Evolutionary conservation across 2,113 vertebrate species (phyloP).

Genomic region (Taurulus bubalis): DNA sequence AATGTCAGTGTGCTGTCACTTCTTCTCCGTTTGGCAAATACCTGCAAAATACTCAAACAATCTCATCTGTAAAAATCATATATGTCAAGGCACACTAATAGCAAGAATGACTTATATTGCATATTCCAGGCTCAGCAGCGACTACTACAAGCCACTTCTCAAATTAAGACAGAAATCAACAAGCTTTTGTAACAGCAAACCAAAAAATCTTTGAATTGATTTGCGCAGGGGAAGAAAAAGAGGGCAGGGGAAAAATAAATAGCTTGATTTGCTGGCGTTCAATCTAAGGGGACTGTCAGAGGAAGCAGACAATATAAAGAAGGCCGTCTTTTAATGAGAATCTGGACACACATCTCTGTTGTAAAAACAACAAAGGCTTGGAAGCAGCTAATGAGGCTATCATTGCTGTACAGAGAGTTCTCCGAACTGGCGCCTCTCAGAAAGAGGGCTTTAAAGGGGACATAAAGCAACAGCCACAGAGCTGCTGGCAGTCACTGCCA

Average conservation of each 20-base stretch:
- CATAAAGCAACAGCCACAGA: constrained; percentile 75
- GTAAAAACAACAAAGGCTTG: constrained; percentile 83
- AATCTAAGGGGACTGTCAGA: constrained; percentile 78
- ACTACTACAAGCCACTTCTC: constrained; percentile 30
- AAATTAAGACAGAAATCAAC: constrained; percentile 65
- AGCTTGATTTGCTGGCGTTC: constrained; percentile 76
- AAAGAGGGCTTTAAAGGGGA: constrained; percentile 78
- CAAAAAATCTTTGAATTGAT: constrained; percentile 75
- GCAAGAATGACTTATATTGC: not conserved
- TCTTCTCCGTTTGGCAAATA: not conserved
- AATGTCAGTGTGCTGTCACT: not conserved
- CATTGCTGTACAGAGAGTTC: constrained; percentile 78
- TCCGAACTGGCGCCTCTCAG: constrained; percentile 71
- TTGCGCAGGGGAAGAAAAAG: constrained; percentile 63
- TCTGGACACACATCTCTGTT: constrained; percentile 82
- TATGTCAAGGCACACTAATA: constrained; percentile 3
- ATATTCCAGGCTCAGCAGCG: constrained; percentile 33
- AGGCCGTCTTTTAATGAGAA: constrained; percentile 83
- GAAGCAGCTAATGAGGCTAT: constrained; percentile 85
- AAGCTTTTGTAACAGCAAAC: constrained; percentile 58
- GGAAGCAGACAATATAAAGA: constrained; percentile 74
- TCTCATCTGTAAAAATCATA: not conserved
- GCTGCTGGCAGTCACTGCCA: constrained; percentile 63
- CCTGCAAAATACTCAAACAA: not conserved
- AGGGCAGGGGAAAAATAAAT: constrained; percentile 74